Base-by-base conservation (phyloP, 2,797 vertebrate species). In the Sebastes steindachneri region DNA sequence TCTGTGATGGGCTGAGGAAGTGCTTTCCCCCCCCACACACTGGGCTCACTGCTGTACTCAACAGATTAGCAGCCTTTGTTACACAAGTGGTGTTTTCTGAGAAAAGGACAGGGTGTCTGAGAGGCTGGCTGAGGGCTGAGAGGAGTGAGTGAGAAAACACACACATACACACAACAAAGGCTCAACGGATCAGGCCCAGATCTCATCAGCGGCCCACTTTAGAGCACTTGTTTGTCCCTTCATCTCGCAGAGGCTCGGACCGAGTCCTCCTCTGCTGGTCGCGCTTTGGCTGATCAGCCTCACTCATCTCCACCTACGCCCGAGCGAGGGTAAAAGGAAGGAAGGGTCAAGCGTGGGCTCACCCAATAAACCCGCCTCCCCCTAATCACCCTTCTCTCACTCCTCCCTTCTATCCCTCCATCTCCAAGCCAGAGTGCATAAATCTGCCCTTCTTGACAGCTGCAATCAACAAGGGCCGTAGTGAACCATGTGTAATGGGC, bases 401-500 rank as follows among this genome's bases (percentile, higher is more conserved):
- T 68, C 65, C 83, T 51, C 64, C 77, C 31, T 64, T 83, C 73
- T 45, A 70, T 87, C 86, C 86, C 64, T 66, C 64, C 37, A 26
- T 31, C 19, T 87, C 82, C 9, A 2, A 82, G 85, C 86, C 67
- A 53, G 41, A 93, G 92, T 93, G 91, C 80, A 92, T 95, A 94
- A 95, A 95, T 95, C 92, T 88, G 76, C 79, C 79, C 84, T 51
- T 85, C 88, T 83, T 89, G 95, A 94, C 94, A 95, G 93, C 93
- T 92, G 93, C 93, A 95, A 95, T 95, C 95, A 95, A 95, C 92
- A 93, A 93, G 91, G 90, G 89, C 89, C 89, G 89, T 93, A 93
- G 93, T 94, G 93, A 94, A 94, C 91, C 94, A 92, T 92, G 94
- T 88, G 93, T 94, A 94, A 94, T 94, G 91, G 92, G 85, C 90